Evolutionary conservation across 2,797 vertebrate genomes (phyloP).

Genomic region (Vespertilio murinus): DNA sequence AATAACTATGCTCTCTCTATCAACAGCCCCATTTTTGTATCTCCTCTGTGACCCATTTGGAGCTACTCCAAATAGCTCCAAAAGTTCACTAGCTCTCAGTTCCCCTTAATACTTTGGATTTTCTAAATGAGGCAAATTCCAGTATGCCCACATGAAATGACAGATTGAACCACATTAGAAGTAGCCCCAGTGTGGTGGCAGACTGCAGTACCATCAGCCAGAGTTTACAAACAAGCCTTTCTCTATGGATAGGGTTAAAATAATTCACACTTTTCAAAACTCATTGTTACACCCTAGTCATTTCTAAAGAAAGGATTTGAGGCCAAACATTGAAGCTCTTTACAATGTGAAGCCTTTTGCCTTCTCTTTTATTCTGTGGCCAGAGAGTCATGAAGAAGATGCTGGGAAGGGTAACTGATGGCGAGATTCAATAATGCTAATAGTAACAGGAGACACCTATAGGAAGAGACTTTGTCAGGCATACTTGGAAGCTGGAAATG

Average conservation of each 20-base stretch:
- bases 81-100: not conserved
- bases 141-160: not conserved
- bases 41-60: not conserved
- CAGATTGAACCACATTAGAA: not conserved
- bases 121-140: conserved; percentile 46
- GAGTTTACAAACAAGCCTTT: not conserved
- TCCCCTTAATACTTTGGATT: conserved; percentile 44
- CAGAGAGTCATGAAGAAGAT: not conserved
- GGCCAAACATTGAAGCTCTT: not conserved
- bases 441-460: not conserved
- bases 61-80: conserved; percentile 4
- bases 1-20: not conserved
- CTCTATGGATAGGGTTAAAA: not conserved
- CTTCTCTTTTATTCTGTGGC: not conserved
- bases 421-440: not conserved
- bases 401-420: not conserved
- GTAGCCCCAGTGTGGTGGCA: not conserved
- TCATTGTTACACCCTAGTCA: not conserved
- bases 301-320: not conserved
- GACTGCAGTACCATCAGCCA: not conserved
- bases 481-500: not conserved
- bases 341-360: not conserved
- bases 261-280: not conserved
- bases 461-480: not conserved
- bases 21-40: not conserved